Evolutionary conservation across 2,888 invertebrate genomes (phyloP).

Genomic region (Drosophila paramelanica): DNA sequence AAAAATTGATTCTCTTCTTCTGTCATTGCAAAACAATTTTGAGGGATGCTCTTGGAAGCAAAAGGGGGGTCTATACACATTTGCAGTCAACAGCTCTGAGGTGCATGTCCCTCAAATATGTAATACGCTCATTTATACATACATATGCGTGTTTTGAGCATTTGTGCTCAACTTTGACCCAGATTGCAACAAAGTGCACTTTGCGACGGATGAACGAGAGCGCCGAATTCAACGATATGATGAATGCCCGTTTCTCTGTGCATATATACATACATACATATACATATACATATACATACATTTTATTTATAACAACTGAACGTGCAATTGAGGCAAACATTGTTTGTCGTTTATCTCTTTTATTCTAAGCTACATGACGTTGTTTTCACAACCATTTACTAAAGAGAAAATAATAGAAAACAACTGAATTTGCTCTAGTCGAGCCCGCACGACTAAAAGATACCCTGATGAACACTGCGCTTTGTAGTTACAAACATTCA

Average conservation of each 20-base stretch:
- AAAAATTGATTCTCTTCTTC: neutral
- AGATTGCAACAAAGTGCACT: constrained; percentile 27
- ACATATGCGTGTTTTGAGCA: constrained; percentile 13
- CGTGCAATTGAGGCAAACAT: constrained; percentile 41
- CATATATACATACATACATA: neutral
- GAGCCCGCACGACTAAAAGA: too few species aligned
- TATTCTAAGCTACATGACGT: constrained; percentile 30
- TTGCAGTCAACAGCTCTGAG: neutral
- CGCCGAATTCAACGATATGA: constrained; percentile 17
- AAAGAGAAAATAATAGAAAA: constrained; percentile 16
- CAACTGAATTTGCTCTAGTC: too few species aligned
- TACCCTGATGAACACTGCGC: too few species aligned
- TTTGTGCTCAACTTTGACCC: constrained; percentile 52
- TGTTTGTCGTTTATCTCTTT: constrained; percentile 30
- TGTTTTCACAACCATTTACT: constrained; percentile 7
- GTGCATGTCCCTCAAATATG: neutral
- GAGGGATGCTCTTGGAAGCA: neutral
- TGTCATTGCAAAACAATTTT: neutral
- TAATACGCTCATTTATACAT: neutral
- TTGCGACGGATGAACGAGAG: constrained; percentile 46
- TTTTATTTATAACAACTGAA: constrained; percentile 31
- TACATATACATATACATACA: neutral
- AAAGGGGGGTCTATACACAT: neutral
- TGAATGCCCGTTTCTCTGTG: constrained; percentile 20
- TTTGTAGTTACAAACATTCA: too few species aligned